A percentile compares a stretch with the other conserved stretches of the same genome.
These are phyloP conservation scores for Chrysochloris asiatica DNA, from an alignment of 2,113 vertebrate species.

Conservation along the genomic window DNA sequence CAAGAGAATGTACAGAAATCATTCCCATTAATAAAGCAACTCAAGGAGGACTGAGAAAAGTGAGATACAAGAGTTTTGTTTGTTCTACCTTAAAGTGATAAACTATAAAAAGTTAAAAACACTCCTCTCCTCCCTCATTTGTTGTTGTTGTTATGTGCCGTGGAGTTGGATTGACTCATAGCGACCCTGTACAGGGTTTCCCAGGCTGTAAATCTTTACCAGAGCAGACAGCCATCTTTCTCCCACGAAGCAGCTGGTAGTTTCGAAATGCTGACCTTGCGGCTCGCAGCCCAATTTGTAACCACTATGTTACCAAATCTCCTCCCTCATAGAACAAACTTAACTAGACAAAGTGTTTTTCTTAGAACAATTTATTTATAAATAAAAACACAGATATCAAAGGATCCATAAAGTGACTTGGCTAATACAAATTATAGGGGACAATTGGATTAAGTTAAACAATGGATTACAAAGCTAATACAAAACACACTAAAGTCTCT, in stretches of 20 bases:
- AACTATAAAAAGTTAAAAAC: conserved; percentile 69
- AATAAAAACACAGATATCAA: conserved; percentile 61
- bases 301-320: no score
- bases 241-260: no score
- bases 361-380: conserved; percentile 57
- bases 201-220: no score
- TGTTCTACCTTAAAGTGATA: conserved; percentile 65
- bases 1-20: conserved; percentile 39
- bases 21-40: conserved; percentile 69
- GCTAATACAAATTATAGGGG: conserved; percentile 60
- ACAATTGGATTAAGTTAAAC: conserved; percentile 56
- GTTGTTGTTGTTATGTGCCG: no score
- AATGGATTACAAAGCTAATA: conserved; percentile 45
- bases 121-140: conserved; percentile 53
- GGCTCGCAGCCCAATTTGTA: no score
- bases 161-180: no score
- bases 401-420: conserved; percentile 66
- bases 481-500: conserved; percentile 41
- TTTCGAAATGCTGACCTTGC: no score
- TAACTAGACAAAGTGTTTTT: conserved; percentile 73
- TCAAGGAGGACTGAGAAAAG: conserved; percentile 56
- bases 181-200: no score
- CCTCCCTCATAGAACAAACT: conserved; percentile 37
- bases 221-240: no score
- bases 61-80: conserved; percentile 57